phyloP scores from a whole-genome alignment of 2,888 invertebrate genomes.

The Trichogramma dendrolimi region DNA sequence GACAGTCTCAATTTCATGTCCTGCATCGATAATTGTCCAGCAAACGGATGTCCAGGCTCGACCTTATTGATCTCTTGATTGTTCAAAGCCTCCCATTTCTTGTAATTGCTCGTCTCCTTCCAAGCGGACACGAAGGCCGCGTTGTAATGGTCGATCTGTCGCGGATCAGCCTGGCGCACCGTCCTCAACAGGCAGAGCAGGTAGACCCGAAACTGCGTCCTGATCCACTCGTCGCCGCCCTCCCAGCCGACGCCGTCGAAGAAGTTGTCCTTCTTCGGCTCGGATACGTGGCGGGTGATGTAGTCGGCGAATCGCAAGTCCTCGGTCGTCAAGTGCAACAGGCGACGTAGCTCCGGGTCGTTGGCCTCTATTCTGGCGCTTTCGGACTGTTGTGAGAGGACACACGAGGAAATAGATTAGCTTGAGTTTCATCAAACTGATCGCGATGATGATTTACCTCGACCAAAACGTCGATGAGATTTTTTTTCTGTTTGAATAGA shows the following conservation, averaged over 20 bases:
- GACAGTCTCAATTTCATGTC: slow-evolving; percentile 89
- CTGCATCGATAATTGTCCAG: slow-evolving; percentile 87
- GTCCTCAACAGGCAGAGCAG: slow-evolving; percentile 77
- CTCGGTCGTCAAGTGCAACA: slow-evolving; percentile 86
- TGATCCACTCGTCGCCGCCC: slow-evolving; percentile 95
- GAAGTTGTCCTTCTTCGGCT: slow-evolving; percentile 65
- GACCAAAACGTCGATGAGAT: slow-evolving; percentile 86
- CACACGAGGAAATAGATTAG: not conserved
- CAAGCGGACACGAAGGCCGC: slow-evolving; percentile 77
- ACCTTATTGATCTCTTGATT: slow-evolving; percentile 44
- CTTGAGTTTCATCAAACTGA: not conserved
- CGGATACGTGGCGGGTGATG: slow-evolving; percentile 70
- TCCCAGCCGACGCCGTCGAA: slow-evolving; percentile 76
- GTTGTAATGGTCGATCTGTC: slow-evolving; percentile 87
- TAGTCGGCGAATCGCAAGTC: slow-evolving; percentile 94
- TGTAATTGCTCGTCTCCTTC: slow-evolving; percentile 84
- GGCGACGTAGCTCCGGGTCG: slow-evolving; percentile 74
- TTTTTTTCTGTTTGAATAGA: slow-evolving; percentile 92
- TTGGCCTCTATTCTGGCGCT: slow-evolving; percentile 78
- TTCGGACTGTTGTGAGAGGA: slow-evolving; percentile 58
- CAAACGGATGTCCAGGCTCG: slow-evolving; percentile 84
- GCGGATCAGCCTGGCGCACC: slow-evolving; percentile 68
- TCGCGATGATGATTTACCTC: slow-evolving; percentile 57
- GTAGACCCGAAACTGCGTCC: slow-evolving; percentile 88
- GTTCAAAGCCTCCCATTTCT: slow-evolving; percentile 70